Base-by-base conservation (phyloP, 1,140 invertebrate genomes). In the Sarcophaga bullata region DNA sequence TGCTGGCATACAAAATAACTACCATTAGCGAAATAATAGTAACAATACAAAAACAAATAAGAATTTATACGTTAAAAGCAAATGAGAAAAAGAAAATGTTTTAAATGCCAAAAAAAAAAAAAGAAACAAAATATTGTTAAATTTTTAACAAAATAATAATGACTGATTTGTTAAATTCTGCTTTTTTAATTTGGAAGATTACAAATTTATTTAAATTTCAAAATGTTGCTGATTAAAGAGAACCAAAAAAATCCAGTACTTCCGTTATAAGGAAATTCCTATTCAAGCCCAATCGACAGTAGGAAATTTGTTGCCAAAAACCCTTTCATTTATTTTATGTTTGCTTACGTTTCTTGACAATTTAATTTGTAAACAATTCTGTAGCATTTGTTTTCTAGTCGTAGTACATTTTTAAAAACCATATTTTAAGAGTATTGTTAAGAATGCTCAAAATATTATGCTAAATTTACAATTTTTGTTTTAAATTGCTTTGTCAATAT, bases 191-290 rank as follows among this genome's bases (percentile, higher is more conserved):
- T 72, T 72, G 62, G 17, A 72, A 72, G 37, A 72, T 8, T 48
- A 76, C 47, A 73, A 58, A 58, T 0, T 15, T 58, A 58, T 58
- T 58, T 58, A 6, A 58, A 58, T 15, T 6, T 58, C 15, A n/a
- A 13, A 58, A 13, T 58, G 13, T 19, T 48, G 19, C 47, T 75
- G 6, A 75, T 11, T 13, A 73, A 47, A 46, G 8, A 73, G 46
- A 73, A 78, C 13, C 75, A 52, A 46, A 11, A 75, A 73, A 50
- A 78, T 78, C 75, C 75, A 78, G 75, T 78, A 78, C 75, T 78
- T 78, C 75, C 75, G 75, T 78, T 78, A 46, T 78, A 78, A 78
- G 75, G 75, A 78, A 78, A 8, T 17, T 37, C 25, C 1, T 37
- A 37, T 37, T 37, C 25, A 37, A 37, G 4, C 4, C 25, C 25